Evolutionary conservation across 64 coral and sea anemone genomes (phyloP), one percentile per base, ranked within the genome.

Genomic region (Catalaphyllia jardinei): DNA sequence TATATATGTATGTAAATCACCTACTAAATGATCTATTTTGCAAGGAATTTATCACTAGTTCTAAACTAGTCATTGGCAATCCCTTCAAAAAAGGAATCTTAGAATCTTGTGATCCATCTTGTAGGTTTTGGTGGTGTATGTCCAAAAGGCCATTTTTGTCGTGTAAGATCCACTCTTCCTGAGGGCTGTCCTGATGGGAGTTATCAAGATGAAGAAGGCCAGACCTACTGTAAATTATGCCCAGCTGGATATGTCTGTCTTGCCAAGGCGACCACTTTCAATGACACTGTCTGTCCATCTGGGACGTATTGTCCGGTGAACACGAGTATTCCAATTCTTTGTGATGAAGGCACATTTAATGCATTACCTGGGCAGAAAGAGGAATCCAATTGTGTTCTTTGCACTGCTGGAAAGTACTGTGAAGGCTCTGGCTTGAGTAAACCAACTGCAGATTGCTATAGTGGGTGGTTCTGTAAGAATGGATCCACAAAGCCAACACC

Each of bases 401-500:
- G 97, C 73, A 91, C 91, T n/a, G 91, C 80, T 60, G 97, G 97
- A 4, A 99, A 92, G 93, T 99, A 95, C 57, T 99, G 97, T 55
- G 76, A 95, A 65, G 88, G 91, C 4, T 52, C 79, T 80, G 91
- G 94, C 30, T 79, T 95, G 1, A 82, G 83, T 63, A 78, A 80
- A 51, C 97, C 97, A n/a, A 99, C 94, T 31, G 88, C 73, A 29
- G 88, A 95, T 64, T 99, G 97, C 60, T 93, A 89, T 33, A 94
- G 92, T 17, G 97, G 97, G 10, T 99, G 97, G 97, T 95, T 93
- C 73, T 99, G 97, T 86, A 84, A 82, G 4, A 95, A 93, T 95
- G 97, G 97, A 73, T 95, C 97, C 4, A 82, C 78, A 7, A 79
- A 67, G 7, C 67, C 86, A 20, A 93, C 87, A 19, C 97, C 97